Evolutionary conservation across 2,888 invertebrate species (phyloP).

Genomic region (Mythimna loreyi): DNA sequence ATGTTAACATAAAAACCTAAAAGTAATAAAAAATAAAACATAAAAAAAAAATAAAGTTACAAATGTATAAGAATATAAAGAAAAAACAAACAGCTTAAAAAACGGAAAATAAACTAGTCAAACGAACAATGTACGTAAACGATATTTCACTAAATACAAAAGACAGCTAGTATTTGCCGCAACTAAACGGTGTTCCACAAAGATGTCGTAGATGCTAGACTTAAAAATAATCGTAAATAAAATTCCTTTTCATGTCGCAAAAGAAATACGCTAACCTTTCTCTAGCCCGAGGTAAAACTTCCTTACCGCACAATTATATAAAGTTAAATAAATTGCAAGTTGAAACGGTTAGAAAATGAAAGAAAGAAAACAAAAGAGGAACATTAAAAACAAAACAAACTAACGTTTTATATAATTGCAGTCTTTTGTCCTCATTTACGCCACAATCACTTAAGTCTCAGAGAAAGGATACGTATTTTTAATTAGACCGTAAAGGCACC

Average conservation of each 20-base stretch:
- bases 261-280: constrained; percentile 25
- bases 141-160: background rate
- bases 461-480: constrained; percentile 35
- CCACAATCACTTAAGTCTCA: constrained; percentile 42
- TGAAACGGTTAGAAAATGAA: constrained; percentile 27
- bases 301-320: constrained; percentile 35
- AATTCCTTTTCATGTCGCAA: constrained; percentile 10
- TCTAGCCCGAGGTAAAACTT: constrained; percentile 19
- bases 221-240: constrained; percentile 18
- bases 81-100: background rate
- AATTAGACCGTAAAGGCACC: constrained; percentile 41
- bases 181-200: constrained; percentile 3
- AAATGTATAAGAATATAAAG: background rate
- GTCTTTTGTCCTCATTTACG: constrained; percentile 47
- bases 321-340: constrained; percentile 39
- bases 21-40: too few species aligned
- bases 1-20: background rate
- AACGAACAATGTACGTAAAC: background rate
- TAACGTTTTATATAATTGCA: constrained; percentile 45
- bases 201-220: background rate
- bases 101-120: background rate
- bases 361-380: constrained; percentile 40
- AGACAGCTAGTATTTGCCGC: background rate
- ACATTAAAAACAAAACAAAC: constrained; percentile 47
- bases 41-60: too few species aligned